Evolutionary conservation across 2,797 vertebrate species (phyloP).

Genomic region (Pseudomugil tenellus): DNA sequence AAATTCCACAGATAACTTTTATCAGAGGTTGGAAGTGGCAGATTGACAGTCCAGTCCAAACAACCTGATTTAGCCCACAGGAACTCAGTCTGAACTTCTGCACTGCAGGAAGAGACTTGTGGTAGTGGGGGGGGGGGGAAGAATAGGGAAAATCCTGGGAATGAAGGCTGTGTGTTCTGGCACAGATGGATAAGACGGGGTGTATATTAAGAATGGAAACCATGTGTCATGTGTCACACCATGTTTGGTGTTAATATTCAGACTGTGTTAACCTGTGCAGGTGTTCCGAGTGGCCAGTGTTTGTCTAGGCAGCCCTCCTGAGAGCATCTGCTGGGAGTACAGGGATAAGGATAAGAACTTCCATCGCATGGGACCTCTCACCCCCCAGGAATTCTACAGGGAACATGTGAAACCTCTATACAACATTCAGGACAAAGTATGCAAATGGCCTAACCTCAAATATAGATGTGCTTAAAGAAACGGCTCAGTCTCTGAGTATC

Average conservation of each 20-base stretch:
- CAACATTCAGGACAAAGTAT: conserved; percentile 96
- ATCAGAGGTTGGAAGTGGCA: conserved; percentile 58
- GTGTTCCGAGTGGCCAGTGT: conserved; percentile 94
- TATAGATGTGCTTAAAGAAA: not conserved
- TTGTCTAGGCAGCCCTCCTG: conserved; percentile 94
- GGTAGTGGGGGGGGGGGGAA: conserved; percentile 2
- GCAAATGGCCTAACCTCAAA: not conserved
- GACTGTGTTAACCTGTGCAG: conserved; percentile 70
- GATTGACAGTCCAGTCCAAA: conserved; percentile 66
- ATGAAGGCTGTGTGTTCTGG: conserved; percentile 6
- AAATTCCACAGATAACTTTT: conserved; percentile 79
- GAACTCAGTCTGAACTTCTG: conserved; percentile 62
- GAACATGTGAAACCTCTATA: conserved; percentile 94
- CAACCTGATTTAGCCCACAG: conserved; percentile 54
- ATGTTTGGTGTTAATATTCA: not conserved
- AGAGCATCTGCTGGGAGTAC: conserved; percentile 97
- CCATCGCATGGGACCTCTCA: conserved; percentile 91
- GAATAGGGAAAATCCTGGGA: not conserved
- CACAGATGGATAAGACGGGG: conserved; percentile 2
- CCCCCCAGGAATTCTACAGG: conserved; percentile 92
- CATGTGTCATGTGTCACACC: too few relatives aligned
- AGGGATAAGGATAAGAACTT: conserved; percentile 97
- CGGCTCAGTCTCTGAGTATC: conserved; percentile 15
- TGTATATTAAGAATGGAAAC: not conserved
- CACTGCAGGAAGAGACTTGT: conserved; percentile 44